Percentiles rank a stretch among this genome's conserved stretches.
These are phyloP conservation scores for Ceratina calcarata DNA, from an alignment of 1,140 invertebrate species.

Conservation along the genomic window DNA sequence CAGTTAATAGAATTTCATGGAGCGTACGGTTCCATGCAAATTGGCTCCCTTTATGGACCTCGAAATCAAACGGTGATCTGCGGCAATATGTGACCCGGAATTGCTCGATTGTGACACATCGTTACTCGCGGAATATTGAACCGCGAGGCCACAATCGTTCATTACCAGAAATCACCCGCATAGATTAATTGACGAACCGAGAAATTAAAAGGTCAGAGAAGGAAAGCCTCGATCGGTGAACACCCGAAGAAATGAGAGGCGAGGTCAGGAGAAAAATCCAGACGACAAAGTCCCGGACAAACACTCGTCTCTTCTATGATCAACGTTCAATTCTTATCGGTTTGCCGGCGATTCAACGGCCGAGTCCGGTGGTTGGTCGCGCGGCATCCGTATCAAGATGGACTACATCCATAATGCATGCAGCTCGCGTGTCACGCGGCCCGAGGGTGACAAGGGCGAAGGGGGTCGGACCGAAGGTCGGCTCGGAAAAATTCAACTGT, in stretches of 20 bases:
- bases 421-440: slow-evolving; percentile 11
- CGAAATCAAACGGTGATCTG: not conserved
- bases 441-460: too few species aligned
- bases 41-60: not conserved
- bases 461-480: slow-evolving; percentile 36
- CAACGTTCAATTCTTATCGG: not conserved
- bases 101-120: not conserved
- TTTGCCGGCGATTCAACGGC: not conserved
- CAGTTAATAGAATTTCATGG: not conserved
- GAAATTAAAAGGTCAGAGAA: not conserved
- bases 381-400: slow-evolving; percentile 37
- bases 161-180: not conserved
- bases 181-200: too few species aligned
- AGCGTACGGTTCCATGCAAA: not conserved
- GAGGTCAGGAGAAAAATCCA: not conserved
- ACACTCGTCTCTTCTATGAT: not conserved
- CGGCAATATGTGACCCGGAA: not conserved
- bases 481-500: slow-evolving; percentile 20
- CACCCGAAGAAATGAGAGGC: too few species aligned
- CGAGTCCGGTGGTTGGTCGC: too few species aligned
- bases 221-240: not conserved
- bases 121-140: not conserved
- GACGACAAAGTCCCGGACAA: not conserved
- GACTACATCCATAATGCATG: slow-evolving; percentile 45
- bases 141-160: not conserved